Percentiles rank a stretch among this genome's conserved stretches.
Evolutionary conservation across 2,113 vertebrate species (phyloP).

Genomic region (Tragelaphus scriptus): DNA sequence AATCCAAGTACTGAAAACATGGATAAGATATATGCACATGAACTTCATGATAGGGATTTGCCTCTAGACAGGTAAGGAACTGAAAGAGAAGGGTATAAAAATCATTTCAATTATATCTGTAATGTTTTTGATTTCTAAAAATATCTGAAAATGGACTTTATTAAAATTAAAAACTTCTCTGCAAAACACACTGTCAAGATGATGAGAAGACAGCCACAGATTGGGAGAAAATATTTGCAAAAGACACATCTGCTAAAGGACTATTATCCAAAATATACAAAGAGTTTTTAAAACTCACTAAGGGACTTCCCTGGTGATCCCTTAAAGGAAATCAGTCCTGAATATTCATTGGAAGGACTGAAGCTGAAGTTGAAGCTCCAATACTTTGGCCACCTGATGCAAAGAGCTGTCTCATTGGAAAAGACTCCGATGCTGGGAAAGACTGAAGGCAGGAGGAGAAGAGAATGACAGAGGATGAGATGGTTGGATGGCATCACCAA

Average conservation of each 20-base stretch:
- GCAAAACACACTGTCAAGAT: background rate
- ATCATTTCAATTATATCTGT: background rate
- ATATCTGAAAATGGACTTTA: background rate
- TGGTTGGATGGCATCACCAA: background rate
- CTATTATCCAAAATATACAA: background rate
- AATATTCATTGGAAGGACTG: background rate
- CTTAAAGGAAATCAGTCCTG: background rate
- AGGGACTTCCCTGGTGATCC: background rate
- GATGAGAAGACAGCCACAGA: background rate
- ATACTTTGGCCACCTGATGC: background rate
- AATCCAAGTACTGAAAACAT: background rate
- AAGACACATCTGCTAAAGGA: background rate
- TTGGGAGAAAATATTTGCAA: background rate
- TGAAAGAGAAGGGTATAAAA: background rate
- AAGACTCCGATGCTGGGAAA: background rate
- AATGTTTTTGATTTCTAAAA: background rate
- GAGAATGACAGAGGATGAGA: background rate
- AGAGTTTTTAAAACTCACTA: background rate
- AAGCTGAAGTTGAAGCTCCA: background rate
- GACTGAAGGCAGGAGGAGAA: background rate
- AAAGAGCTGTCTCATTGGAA: background rate
- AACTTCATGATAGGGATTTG: background rate
- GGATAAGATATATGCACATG: background rate
- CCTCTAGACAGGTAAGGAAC: background rate
- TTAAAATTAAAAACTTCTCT: background rate